Evolutionary conservation across 2,797 vertebrate genomes (phyloP), one percentile per base, ranked within the genome.

Genomic region (Orestias chungarensis): DNA sequence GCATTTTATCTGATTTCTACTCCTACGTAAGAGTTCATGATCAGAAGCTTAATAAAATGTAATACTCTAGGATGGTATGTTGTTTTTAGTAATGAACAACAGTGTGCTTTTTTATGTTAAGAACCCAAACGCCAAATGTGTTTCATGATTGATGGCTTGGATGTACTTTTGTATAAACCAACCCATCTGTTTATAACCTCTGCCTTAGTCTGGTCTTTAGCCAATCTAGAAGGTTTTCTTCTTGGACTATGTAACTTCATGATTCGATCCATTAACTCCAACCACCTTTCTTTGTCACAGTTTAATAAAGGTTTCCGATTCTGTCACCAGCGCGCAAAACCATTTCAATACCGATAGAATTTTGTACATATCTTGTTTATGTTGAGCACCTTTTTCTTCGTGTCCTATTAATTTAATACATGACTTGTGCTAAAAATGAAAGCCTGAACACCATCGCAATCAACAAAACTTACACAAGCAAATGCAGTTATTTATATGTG

Each of bases 341-440:
- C 33, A 20, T 59, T 59, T 10, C 1, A 59, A 12, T 1, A 23
- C 18, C 2, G 31, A 59, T 59, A 59, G 31, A 8, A 23, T 59
- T 59, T 59, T 23, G 18, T 9, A 35, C 55, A 35, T 59, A 20
- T 35, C 23, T 49, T 49, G n/a, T 49, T n/a, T 49, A 9, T 9
- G 20, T n/a, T 23, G 11, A n/a, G 47, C 9, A 49, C 23, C n/a
- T 49, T 8, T 8, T n/a, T 49, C 23, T 9, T 8, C n/a, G n/a
- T n/a, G n/a, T n/a, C n/a, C n/a, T n/a, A n/a, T n/a, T n/a, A n/a
- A n/a, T n/a, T n/a, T n/a, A n/a, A n/a, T n/a, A n/a, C 74, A 66
- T 87, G 79, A 88, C 81, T 81, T 79, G 86, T 79, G 71, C 70
- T 49, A 76, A 75, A 87, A 88, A 83, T 77, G 74, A 85, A 62